Evolutionary conservation across 1,140 invertebrate genomes (phyloP).

Genomic region (Ganaspis sp.): DNA sequence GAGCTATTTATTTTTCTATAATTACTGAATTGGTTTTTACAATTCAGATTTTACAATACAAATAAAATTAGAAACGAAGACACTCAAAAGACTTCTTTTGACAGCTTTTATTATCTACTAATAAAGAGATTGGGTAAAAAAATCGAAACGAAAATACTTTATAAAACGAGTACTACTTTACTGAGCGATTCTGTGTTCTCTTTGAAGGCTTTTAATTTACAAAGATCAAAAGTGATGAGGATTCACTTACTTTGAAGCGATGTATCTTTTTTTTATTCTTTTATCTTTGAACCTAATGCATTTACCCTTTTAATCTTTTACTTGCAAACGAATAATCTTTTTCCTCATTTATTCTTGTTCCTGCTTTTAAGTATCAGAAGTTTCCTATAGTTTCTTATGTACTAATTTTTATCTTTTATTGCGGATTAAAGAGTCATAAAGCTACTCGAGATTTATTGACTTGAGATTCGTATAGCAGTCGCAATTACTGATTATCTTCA

Average conservation of each 20-base stretch:
- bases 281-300: not conserved
- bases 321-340: constrained; percentile 42
- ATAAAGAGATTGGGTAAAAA: not conserved
- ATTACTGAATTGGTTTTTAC: no score
- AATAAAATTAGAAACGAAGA: not conserved
- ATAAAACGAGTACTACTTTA: not conserved
- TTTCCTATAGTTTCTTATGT: constrained; percentile 32
- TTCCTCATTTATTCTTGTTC: constrained; percentile 37
- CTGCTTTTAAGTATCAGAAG: constrained; percentile 17
- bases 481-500: no score
- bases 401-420: constrained; percentile 30
- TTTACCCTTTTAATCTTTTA: constrained; percentile 4
- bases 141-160: not conserved
- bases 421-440: not conserved
- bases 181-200: not conserved
- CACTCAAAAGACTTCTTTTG: not conserved
- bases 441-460: no score
- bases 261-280: constrained; percentile 4
- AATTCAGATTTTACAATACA: no score
- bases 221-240: constrained; percentile 5
- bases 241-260: constrained; percentile 2
- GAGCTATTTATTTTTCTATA: no score
- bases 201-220: constrained; percentile 7
- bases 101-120: not conserved
- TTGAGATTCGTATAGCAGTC: no score